Evolutionary conservation across 2,888 invertebrate species (phyloP).

Genomic region (Imbricaverruca yamaguchii): DNA sequence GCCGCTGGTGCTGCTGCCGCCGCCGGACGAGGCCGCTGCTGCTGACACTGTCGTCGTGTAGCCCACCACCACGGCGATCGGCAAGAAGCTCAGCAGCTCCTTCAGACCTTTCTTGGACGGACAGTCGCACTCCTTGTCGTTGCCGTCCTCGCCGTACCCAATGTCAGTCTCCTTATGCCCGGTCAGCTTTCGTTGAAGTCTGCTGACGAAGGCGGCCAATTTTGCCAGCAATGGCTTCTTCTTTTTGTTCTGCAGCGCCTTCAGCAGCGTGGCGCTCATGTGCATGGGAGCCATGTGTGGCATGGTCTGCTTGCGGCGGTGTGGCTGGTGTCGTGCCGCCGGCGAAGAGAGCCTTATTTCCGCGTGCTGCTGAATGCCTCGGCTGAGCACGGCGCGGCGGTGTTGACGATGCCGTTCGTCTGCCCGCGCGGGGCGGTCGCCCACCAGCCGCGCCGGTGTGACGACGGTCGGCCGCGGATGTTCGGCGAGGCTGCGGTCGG

Average conservation of each 20-base stretch:
- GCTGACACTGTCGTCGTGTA: constrained; percentile 12
- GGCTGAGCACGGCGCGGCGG: background rate
- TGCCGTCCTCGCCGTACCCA: background rate
- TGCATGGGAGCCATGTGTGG: background rate
- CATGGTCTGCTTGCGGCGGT: too few species aligned
- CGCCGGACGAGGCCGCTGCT: background rate
- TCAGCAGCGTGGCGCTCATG: background rate
- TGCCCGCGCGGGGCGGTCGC: too few species aligned
- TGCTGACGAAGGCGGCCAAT: background rate
- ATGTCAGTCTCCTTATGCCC: background rate
- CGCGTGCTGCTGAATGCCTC: too few species aligned
- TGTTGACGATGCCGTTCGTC: background rate
- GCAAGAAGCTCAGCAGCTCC: constrained; percentile 15
- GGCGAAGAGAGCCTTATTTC: too few species aligned
- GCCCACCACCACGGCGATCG: constrained; percentile 13
- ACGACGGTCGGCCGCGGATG: too few species aligned
- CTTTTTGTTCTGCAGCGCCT: background rate
- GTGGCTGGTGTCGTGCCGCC: too few species aligned
- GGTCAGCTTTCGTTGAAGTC: background rate
- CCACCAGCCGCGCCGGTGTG: too few species aligned
- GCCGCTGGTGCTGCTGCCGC: background rate
- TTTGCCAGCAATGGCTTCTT: background rate
- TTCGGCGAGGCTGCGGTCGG: too few species aligned
- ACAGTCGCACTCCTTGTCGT: constrained; percentile 5
- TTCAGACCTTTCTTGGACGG: background rate